Evolutionary conservation across 2,113 vertebrate species (phyloP).

Genomic region (Boulengeromyrus knoepffleri): DNA sequence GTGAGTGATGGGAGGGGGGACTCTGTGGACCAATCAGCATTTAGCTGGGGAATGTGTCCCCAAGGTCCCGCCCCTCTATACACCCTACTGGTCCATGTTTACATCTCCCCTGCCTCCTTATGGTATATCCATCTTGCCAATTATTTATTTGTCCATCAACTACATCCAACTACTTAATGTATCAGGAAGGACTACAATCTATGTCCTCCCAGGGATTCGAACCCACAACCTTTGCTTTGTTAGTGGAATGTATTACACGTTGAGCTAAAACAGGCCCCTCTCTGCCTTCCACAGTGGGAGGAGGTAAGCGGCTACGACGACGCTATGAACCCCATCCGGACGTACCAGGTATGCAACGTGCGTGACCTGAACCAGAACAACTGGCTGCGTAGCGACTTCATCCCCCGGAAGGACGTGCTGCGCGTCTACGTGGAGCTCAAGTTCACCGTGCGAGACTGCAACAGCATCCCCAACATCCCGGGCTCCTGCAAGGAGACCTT

Average conservation of each 20-base stretch:
- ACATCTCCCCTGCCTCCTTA: background rate
- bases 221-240: background rate
- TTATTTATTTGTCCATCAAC: background rate
- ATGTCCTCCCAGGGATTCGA: background rate
- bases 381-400: conserved; percentile 92
- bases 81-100: background rate
- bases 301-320: conserved; percentile 95
- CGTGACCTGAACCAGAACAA: conserved; percentile 86
- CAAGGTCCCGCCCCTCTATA: background rate
- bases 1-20: background rate
- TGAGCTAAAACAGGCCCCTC: background rate
- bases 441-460: conserved; percentile 92
- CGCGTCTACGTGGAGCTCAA: conserved; percentile 93
- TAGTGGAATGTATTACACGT: background rate
- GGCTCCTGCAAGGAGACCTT: conserved; percentile 98
- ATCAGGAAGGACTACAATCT: background rate
- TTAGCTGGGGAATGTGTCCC: background rate
- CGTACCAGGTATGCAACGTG: conserved; percentile 94
- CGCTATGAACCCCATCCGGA: conserved; percentile 92
- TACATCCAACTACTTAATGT: background rate
- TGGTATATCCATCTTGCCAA: background rate
- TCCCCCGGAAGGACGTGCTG: conserved; percentile 80
- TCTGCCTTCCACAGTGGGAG: conserved; percentile 74
- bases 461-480: conserved; percentile 93
- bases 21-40: background rate